phyloP scores from a whole-genome alignment of 2,797 vertebrate species.

The Aldrovandia affinis region DNA sequence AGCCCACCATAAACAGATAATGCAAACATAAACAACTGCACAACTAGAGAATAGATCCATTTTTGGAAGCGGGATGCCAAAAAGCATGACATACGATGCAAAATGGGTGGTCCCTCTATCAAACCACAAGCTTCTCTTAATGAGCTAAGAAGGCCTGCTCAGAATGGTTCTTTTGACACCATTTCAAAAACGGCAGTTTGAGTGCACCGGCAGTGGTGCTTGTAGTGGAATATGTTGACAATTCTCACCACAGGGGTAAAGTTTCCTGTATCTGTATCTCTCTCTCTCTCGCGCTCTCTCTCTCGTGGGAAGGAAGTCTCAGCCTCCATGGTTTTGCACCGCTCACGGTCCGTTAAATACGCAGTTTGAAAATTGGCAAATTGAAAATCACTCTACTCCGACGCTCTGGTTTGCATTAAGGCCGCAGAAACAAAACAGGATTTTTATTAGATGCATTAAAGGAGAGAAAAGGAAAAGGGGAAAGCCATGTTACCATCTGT shows the following conservation, averaged over 20 bases:
- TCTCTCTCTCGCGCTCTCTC: background rate
- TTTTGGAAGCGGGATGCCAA: no score
- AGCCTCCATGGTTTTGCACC: conserved; percentile 57
- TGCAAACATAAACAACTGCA: background rate
- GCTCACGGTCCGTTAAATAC: conserved; percentile 49
- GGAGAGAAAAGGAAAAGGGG: conserved; percentile 51
- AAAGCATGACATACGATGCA: conserved; percentile 38
- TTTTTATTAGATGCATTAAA: conserved; percentile 61
- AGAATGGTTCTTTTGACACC: conserved; percentile 63
- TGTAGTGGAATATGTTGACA: conserved; percentile 36
- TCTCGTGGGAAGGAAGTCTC: conserved; percentile 53
- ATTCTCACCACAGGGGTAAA: conserved; percentile 33
- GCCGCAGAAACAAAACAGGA: conserved; percentile 65
- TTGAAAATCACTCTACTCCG: conserved; percentile 59
- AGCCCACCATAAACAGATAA: background rate
- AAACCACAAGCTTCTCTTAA: conserved; percentile 60
- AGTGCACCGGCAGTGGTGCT: conserved; percentile 40
- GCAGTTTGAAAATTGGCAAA: conserved; percentile 46
- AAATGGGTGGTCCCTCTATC: conserved; percentile 50
- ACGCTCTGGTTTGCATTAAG: conserved; percentile 80
- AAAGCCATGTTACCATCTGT: conserved; percentile 62
- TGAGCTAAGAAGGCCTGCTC: conserved; percentile 55
- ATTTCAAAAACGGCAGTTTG: conserved; percentile 59
- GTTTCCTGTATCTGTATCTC: conserved; percentile 12
- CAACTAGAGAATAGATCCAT: no score